Evolutionary conservation across 2,888 invertebrate genomes (phyloP).

Genomic region (Meliscaeva auricollis): DNA sequence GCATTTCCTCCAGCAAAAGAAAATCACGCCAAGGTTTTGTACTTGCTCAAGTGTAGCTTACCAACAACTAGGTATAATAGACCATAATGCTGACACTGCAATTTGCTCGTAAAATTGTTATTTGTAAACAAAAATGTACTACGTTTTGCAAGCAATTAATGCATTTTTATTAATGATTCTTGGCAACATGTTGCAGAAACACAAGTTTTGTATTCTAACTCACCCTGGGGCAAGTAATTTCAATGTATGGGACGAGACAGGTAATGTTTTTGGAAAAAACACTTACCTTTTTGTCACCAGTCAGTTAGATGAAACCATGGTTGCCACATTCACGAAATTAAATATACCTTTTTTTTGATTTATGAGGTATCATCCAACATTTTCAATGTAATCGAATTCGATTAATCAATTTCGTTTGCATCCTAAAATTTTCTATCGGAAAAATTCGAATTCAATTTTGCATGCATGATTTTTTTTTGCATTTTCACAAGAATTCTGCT

Average conservation of each 20-base stretch:
- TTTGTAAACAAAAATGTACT: constrained; percentile 22
- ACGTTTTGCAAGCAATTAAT: background rate
- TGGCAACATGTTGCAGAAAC: constrained; percentile 60
- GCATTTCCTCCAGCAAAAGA: constrained; percentile 28
- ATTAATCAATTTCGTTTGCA: too few relatives aligned
- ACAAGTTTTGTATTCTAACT: constrained; percentile 1
- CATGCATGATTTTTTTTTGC: too few relatives aligned
- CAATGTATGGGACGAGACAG: background rate
- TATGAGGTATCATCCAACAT: too few relatives aligned
- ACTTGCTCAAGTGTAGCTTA: constrained; percentile 20
- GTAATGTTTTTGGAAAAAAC: constrained; percentile 15
- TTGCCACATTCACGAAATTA: constrained; percentile 4
- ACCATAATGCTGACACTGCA: constrained; percentile 50
- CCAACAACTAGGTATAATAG: background rate
- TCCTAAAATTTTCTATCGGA: too few relatives aligned
- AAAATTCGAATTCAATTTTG: too few relatives aligned
- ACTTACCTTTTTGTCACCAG: constrained; percentile 14
- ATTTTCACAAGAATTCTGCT: too few relatives aligned
- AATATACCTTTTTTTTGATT: too few relatives aligned
- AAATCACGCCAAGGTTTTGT: constrained; percentile 55
- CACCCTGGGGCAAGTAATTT: constrained; percentile 22
- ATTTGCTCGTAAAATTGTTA: constrained; percentile 1
- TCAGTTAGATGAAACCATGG: background rate
- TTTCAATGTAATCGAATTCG: too few relatives aligned
- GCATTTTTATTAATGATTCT: constrained; percentile 16